These are phyloP conservation scores for Streblospio benedicti DNA, from an alignment of 1,140 invertebrate genomes.

Conservation along the genomic window DNA sequence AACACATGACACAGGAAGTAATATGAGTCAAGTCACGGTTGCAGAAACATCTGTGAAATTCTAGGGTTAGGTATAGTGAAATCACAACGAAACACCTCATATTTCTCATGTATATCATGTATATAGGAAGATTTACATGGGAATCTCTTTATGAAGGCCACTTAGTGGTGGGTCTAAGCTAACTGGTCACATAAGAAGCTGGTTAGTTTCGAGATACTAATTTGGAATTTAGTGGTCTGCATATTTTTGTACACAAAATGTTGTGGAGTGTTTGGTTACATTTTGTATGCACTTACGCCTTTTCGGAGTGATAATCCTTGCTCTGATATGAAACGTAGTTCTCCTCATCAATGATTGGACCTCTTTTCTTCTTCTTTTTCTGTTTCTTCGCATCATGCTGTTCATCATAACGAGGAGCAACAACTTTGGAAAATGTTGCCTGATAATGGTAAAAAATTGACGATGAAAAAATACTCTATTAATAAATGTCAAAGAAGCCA, in stretches of 20 bases:
- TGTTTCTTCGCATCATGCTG: slow-evolving; percentile 20
- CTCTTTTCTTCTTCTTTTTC: slow-evolving; percentile 25
- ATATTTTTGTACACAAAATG: slow-evolving; percentile 18
- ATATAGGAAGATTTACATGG: neutral
- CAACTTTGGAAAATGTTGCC: slow-evolving; percentile 8
- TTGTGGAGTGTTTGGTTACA: neutral
- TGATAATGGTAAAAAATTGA: slow-evolving; percentile 3
- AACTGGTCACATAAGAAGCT: neutral
- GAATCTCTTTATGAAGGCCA: slow-evolving; percentile 5
- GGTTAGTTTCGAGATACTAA: neutral
- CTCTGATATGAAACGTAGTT: slow-evolving; percentile 82
- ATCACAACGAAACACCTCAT: too few species aligned
- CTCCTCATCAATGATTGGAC: slow-evolving; percentile 55
- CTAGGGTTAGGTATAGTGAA: neutral
- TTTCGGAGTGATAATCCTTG: slow-evolving; percentile 75
- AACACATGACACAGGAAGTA: slow-evolving; percentile 4
- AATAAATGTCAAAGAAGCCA: slow-evolving; percentile 1
- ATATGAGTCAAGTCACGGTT: neutral
- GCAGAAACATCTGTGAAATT: neutral
- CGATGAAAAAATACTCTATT: neutral
- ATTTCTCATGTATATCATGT: neutral
- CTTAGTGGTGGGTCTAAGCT: too few species aligned
- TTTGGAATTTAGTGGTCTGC: neutral
- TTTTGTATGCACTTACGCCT: slow-evolving; percentile 56
- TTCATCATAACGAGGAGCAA: slow-evolving; percentile 11